Base-by-base conservation (phyloP, 2,888 invertebrate species). In the Agelastica alni region DNA sequence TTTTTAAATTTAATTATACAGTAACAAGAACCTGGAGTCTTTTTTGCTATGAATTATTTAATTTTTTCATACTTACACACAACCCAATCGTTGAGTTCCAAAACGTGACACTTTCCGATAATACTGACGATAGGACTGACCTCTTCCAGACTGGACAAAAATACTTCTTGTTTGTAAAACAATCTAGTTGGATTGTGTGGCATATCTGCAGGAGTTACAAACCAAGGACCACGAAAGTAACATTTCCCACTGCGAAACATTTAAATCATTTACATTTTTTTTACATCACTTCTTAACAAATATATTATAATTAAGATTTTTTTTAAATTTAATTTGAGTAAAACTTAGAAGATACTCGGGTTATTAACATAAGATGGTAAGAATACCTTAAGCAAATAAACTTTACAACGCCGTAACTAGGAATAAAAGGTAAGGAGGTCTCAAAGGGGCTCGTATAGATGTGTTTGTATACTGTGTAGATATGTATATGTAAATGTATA, bases 211-310 rank as follows among this genome's bases (percentile, higher is more conserved):
- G 97, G 94, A 42, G 91, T 85, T 48, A 97, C 85, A 63, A 97
- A 85, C 88, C 93, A 94, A 0, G 96, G 94, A 0, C 98, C 98
- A 58, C 91, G 91, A 79, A 98, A 94, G 74, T 88, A 95, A 47
- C 91, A 89, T 73, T 91, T 90, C 43, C 91, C 93, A 70, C 92
- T 93, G 76, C 22, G 83, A 81, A 43, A 30, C n/a, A n/a, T n/a
- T n/a, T n/a, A n/a, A n/a, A n/a, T n/a, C n/a, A n/a, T n/a, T n/a
- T n/a, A n/a, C n/a, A n/a, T n/a, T n/a, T n/a, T n/a, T n/a, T n/a
- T n/a, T n/a, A n/a, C n/a, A n/a, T n/a, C n/a, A n/a, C n/a, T n/a
- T n/a, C n/a, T n/a, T n/a, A n/a, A n/a, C n/a, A n/a, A n/a, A n/a
- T n/a, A n/a, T n/a, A n/a, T 37, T 12, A 12, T 10, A 30, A 9